A percentile compares a stretch with the other conserved stretches of the same genome.
Conservation (phyloP, 2,113 vertebrate species). For the Pongo abelii region DNA sequence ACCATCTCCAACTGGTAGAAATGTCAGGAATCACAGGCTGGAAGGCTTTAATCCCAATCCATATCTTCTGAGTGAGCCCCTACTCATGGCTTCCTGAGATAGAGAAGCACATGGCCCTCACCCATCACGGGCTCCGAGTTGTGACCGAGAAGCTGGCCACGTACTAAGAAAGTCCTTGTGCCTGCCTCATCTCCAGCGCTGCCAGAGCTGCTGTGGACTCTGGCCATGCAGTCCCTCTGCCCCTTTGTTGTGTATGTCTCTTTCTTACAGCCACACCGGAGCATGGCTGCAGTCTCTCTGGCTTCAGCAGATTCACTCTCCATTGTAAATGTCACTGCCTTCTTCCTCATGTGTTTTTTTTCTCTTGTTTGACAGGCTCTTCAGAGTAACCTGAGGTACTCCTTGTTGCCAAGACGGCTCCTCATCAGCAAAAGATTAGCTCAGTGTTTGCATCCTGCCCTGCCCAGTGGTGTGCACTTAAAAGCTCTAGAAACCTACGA, state of each 20-base stretch:
- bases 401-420: slow-evolving; percentile 91
- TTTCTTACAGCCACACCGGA: accelerated
- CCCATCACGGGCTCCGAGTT: accelerated
- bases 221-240: neutral
- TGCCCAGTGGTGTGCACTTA: slow-evolving; percentile 97
- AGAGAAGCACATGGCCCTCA: neutral
- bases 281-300: accelerated
- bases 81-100: neutral
- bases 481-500: slow-evolving; percentile 98
- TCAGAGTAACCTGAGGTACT: slow-evolving; percentile 97
- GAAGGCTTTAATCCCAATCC: neutral
- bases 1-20: neutral
- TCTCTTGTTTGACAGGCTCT: slow-evolving; percentile 88
- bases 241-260: neutral
- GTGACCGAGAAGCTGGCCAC: neutral
- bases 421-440: slow-evolving; percentile 97
- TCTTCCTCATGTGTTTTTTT: neutral
- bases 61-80: neutral
- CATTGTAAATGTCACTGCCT: accelerated
- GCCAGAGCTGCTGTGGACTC: neutral
- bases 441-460: slow-evolving; percentile 96
- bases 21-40: neutral
- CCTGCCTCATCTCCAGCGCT: neutral
- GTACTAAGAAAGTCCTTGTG: neutral
- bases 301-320: accelerated